These are phyloP conservation scores for Megaceryle maxima DNA, from an alignment of 2,113 vertebrate genomes.

Conservation along the genomic window DNA sequence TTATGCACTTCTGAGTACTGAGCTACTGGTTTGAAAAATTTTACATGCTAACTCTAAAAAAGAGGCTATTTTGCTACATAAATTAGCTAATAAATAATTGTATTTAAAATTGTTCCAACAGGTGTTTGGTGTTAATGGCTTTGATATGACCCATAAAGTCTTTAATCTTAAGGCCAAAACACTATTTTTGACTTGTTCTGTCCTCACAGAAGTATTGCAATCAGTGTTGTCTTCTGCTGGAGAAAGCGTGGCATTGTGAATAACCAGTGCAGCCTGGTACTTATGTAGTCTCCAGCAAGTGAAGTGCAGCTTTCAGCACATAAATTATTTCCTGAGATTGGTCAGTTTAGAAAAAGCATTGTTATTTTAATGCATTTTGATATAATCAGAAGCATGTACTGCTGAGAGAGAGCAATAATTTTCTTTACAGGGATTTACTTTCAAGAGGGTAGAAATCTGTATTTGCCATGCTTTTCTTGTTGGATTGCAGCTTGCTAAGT, in stretches of 20 bases:
- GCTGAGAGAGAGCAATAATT: constrained; percentile 26
- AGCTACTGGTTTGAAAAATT: neutral
- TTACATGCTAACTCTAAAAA: neutral
- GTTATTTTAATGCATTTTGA: constrained; percentile 50
- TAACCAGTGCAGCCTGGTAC: neutral
- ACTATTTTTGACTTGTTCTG: neutral
- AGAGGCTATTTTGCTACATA: neutral
- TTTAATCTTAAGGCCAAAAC: neutral
- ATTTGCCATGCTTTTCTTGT: neutral
- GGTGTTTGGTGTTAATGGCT: neutral
- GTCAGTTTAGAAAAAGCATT: neutral
- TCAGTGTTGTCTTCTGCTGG: neutral
- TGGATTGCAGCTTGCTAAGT: neutral
- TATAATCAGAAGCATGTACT: constrained; percentile 5
- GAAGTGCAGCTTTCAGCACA: neutral
- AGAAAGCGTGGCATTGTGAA: neutral
- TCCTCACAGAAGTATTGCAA: neutral
- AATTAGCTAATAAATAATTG: neutral
- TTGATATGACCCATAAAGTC: neutral
- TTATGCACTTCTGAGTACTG: neutral
- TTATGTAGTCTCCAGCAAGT: neutral
- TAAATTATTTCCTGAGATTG: neutral
- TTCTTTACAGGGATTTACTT: constrained; percentile 44
- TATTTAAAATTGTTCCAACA: neutral
- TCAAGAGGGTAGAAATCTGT: neutral